These are phyloP conservation scores for Cheirogaleus major DNA, from an alignment of 2,797 vertebrate species.

Conservation along the genomic window DNA sequence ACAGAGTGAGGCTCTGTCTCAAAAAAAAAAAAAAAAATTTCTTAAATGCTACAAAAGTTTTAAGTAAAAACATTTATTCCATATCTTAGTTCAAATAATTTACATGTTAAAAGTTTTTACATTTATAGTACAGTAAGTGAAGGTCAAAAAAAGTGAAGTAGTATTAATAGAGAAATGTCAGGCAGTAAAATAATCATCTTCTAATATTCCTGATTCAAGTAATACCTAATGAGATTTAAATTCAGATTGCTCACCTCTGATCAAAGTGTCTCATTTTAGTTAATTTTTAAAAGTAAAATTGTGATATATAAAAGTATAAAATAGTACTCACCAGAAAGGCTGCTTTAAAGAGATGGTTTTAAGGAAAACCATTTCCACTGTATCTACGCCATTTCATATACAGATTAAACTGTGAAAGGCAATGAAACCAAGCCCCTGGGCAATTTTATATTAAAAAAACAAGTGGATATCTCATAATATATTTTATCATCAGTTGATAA, in stretches of 20 bases:
- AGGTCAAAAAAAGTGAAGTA: neutral
- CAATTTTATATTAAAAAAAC: constrained; percentile 40
- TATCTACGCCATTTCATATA: constrained; percentile 73
- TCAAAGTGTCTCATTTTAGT: neutral
- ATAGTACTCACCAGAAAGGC: constrained; percentile 78
- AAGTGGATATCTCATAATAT: constrained; percentile 31
- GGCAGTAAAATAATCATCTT: neutral
- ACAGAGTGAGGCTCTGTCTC: neutral
- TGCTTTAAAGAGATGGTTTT: constrained; percentile 76
- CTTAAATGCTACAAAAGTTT: neutral
- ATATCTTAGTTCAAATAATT: neutral
- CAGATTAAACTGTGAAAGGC: constrained; percentile 75
- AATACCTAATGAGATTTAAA: neutral
- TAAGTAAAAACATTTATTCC: neutral
- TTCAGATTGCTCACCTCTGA: neutral
- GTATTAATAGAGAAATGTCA: neutral
- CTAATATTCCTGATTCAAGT: neutral
- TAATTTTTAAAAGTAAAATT: constrained; percentile 31
- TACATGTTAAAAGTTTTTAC: neutral
- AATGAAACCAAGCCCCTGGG: constrained; percentile 65
- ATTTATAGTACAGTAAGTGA: neutral
- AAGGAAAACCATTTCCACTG: constrained; percentile 75
- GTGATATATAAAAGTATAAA: constrained; percentile 46
- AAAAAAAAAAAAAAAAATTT: neutral
- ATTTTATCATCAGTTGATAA: constrained; percentile 44